phyloP scores from a whole-genome alignment of 2,113 vertebrate species.

The Capra hircus region DNA sequence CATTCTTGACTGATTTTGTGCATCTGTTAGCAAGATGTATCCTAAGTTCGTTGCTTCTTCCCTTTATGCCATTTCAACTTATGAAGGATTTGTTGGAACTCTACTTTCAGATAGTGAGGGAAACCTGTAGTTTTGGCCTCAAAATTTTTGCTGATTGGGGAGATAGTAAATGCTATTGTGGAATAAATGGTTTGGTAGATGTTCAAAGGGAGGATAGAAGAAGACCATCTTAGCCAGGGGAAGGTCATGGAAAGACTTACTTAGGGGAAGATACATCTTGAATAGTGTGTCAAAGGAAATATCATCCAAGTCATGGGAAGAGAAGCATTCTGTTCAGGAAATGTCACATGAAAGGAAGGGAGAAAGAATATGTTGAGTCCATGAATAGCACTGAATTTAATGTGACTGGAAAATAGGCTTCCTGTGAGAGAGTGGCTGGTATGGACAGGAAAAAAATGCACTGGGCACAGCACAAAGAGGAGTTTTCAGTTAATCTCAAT shows the following conservation, averaged over 20 bases:
- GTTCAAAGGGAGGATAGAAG: not conserved
- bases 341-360: not conserved
- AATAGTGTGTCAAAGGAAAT: not conserved
- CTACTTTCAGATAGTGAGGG: not conserved
- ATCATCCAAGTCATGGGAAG: not conserved
- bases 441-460: not conserved
- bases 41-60: not conserved
- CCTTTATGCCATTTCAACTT: not conserved
- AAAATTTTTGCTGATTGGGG: not conserved
- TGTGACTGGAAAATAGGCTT: not conserved
- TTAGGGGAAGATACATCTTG: not conserved
- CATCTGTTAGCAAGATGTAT: not conserved
- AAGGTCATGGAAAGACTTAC: not conserved
- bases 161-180: not conserved
- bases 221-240: not conserved
- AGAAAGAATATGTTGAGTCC: not conserved
- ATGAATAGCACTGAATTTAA: not conserved
- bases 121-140: not conserved
- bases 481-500: not conserved
- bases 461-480: not conserved
- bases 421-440: not conserved
- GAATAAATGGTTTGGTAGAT: not conserved
- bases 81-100: not conserved
- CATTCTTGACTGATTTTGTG: not conserved
- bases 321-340: not conserved